Base-by-base conservation (phyloP, 2,113 vertebrate species). In the Cephalophus harveyi region DNA sequence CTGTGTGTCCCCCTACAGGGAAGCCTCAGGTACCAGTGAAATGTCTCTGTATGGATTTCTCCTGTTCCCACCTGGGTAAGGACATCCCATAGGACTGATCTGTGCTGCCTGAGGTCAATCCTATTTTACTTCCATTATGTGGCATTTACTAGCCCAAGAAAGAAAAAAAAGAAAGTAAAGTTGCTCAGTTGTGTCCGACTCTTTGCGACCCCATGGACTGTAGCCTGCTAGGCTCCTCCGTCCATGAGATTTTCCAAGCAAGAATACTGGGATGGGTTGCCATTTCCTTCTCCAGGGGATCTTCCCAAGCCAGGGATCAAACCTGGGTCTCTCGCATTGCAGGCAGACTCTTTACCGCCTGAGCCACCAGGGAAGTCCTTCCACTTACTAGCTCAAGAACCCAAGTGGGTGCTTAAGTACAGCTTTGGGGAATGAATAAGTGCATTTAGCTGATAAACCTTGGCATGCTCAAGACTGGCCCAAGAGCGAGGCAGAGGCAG, bases 41-140 rank as follows among this genome's bases (percentile, higher is more conserved):
- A 50, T 1, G 30, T 40, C 30, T 43, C n/a, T 21, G 1, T 5
- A 3, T 1, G 62, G n/a, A 19, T 55, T 33, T 46, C 43, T 64
- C 19, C 54, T 0, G 0, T 4, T 19, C 30, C 28, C 10, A 0
- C 4, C 16, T 52, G 8, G 0, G 3, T 2, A 50, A 50, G 76
- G 12, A 40, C 12, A 74, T 6, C 60, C 7, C 3, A 0, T 5
- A 3, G 9, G 78, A 2, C 13, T 4, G 76, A n/a, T 15, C 19
- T 0, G 54, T 52, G 28, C 28, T 81, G 78, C 17, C 78, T 33
- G 78, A 81, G 5, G 30, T 30, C 40, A 27, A 55, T 28, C 21
- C n/a, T 36, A 7, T 15, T 27, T 83, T 9, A 14, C 23, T 57
- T 8, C 40, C 6, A 3, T 5, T 59, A 30, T 54, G 36, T 60